Evolutionary conservation across 2,888 invertebrate genomes (phyloP).

Genomic region (Plagiodera versicolora): DNA sequence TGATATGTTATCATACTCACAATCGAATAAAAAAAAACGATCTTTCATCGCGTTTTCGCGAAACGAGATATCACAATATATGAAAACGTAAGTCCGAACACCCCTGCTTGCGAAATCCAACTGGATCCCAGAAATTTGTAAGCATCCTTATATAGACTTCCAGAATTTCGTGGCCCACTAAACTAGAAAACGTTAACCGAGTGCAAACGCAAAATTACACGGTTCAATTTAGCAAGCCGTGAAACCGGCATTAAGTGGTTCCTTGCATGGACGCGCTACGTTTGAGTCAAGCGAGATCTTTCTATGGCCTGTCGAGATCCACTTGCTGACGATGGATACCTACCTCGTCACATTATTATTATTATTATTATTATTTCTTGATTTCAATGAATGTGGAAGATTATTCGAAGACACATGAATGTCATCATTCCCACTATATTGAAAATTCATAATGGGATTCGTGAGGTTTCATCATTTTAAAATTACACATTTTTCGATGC

Average conservation of each 20-base stretch:
- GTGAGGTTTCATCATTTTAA: too few species aligned
- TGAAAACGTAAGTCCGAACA: conserved; percentile 17
- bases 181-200: conserved; percentile 64
- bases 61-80: conserved; percentile 17
- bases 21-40: too few species aligned
- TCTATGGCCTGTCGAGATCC: too few species aligned
- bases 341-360: too few species aligned
- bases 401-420: too few species aligned
- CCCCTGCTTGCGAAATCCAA: conserved; percentile 37
- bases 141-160: conserved; percentile 60
- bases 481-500: too few species aligned
- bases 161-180: conserved; percentile 66
- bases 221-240: conserved; percentile 62
- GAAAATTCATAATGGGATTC: too few species aligned
- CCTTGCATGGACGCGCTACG: conserved; percentile 53
- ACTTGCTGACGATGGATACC: too few species aligned
- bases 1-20: too few species aligned
- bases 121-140: conserved; percentile 45
- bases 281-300: conserved; percentile 39
- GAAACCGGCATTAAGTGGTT: conserved; percentile 57
- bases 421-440: too few species aligned
- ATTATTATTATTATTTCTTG: too few species aligned
- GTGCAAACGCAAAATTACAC: conserved; percentile 64
- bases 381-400: too few species aligned
- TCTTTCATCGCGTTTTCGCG: not conserved